Conservation (phyloP, 2,113 vertebrate genomes). For the Gambusia holbrooki region DNA sequence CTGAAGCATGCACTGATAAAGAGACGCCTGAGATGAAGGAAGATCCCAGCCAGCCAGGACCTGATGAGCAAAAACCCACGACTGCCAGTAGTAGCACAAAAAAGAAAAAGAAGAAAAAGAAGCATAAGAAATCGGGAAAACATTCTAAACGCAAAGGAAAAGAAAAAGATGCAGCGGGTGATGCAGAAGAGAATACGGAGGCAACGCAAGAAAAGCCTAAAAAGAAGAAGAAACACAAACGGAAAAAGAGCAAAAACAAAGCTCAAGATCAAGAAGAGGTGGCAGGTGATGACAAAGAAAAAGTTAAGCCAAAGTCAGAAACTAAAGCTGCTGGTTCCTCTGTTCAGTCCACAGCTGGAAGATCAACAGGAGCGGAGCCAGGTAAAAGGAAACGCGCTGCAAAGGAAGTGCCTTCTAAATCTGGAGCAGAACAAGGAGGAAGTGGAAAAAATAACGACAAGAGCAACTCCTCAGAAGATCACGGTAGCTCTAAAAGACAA, state of each 20-base stretch:
- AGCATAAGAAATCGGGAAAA: conserved; percentile 97
- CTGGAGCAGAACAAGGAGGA: conserved; percentile 66
- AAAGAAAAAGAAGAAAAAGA: conserved; percentile 94
- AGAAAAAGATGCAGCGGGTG: conserved; percentile 75
- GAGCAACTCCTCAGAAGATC: conserved; percentile 82
- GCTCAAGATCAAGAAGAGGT: conserved; percentile 59
- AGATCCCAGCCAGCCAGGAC: conserved; percentile 42
- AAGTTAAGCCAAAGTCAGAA: conserved; percentile 68
- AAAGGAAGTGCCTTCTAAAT: conserved; percentile 82
- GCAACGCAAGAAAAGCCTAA: conserved; percentile 85
- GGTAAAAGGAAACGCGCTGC: conserved; percentile 83
- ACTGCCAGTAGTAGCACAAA: conserved; percentile 67
- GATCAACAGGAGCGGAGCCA: conserved; percentile 64
- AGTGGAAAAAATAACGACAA: conserved; percentile 64
- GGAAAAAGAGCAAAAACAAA: conserved; percentile 87
- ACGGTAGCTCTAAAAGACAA: conserved; percentile 77
- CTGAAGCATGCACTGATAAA: conserved; percentile 58
- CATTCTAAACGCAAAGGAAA: conserved; percentile 86
- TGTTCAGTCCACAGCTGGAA: conserved; percentile 38
- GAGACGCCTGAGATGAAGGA: conserved; percentile 56
- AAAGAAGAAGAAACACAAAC: conserved; percentile 92
- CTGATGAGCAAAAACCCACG: conserved; percentile 66
- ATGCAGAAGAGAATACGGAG: conserved; percentile 80
- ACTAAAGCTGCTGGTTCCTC: conserved; percentile 61
- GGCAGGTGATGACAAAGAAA: conserved; percentile 66